These are phyloP conservation scores for Ectropis grisescens DNA, from an alignment of 1,140 invertebrate genomes.

Conservation along the genomic window DNA sequence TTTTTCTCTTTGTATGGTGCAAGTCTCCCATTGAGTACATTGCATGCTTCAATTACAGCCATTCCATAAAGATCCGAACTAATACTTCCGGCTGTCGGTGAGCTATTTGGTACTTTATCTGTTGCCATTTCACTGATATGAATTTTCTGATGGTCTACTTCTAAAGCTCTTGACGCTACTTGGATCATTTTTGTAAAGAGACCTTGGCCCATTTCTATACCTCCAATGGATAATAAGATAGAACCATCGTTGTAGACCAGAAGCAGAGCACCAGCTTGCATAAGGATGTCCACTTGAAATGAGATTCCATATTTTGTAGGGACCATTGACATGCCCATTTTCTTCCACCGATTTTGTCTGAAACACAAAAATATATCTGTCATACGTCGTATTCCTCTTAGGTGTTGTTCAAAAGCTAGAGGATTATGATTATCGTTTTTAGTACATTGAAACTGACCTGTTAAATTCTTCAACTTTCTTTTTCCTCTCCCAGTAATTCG, in stretches of 20 bases:
- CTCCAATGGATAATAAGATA: slow-evolving; percentile 75
- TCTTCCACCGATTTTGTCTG: slow-evolving; percentile 69
- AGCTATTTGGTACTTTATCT: slow-evolving; percentile 78
- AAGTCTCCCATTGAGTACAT: slow-evolving; percentile 69
- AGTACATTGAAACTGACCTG: too few species aligned
- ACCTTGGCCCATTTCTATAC: slow-evolving; percentile 81
- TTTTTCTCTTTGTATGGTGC: slow-evolving; percentile 67
- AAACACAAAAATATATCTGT: slow-evolving; percentile 15
- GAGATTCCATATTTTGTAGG: slow-evolving; percentile 65
- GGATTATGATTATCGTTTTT: too few species aligned
- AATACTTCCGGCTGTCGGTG: slow-evolving; percentile 76
- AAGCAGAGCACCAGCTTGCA: slow-evolving; percentile 66
- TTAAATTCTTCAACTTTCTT: slow-evolving; percentile 74
- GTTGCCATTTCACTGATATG: slow-evolving; percentile 77
- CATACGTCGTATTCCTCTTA: too few species aligned
- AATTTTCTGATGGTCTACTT: slow-evolving; percentile 71
- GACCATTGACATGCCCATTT: slow-evolving; percentile 64
- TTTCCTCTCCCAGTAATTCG: slow-evolving; percentile 72
- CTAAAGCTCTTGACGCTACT: slow-evolving; percentile 67
- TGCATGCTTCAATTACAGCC: slow-evolving; percentile 76
- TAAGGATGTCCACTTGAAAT: slow-evolving; percentile 43
- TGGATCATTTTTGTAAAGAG: slow-evolving; percentile 76
- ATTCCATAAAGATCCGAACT: slow-evolving; percentile 80
- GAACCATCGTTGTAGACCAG: slow-evolving; percentile 75
- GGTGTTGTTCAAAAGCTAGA: too few species aligned